Conservation (phyloP, 1,140 invertebrate species). For the Euglossa dilemma region DNA sequence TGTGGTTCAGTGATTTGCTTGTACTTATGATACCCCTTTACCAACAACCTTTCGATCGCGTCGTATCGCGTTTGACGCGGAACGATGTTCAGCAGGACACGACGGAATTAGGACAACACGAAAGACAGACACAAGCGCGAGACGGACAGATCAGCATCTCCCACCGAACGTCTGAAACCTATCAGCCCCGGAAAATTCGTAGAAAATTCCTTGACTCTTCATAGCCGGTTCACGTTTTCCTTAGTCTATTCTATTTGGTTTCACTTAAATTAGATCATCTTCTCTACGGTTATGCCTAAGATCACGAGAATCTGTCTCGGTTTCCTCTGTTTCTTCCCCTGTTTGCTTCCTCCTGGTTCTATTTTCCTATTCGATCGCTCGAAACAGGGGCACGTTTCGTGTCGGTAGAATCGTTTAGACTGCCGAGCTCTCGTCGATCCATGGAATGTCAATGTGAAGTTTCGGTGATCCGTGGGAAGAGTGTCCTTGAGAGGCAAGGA, state of each 20-base stretch:
- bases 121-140: slow-evolving; percentile 28
- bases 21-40: slow-evolving; percentile 1
- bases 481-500: slow-evolving; percentile 64
- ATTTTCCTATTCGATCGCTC: background rate
- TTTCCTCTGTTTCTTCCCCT: background rate
- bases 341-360: background rate
- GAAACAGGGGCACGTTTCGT: background rate
- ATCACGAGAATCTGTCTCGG: background rate
- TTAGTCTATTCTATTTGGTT: background rate
- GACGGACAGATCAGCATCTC: background rate
- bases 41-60: background rate
- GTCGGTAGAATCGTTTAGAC: slow-evolving; percentile 38
- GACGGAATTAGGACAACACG: slow-evolving; percentile 11
- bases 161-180: background rate
- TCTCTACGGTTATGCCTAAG: too few relatives aligned
- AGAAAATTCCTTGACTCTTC: background rate
- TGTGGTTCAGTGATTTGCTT: background rate
- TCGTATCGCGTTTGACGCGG: background rate
- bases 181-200: background rate
- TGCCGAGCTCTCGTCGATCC: slow-evolving; percentile 73
- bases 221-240: too few relatives aligned
- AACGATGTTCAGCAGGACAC: background rate
- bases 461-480: slow-evolving; percentile 66
- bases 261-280: background rate
- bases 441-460: slow-evolving; percentile 76